Evolutionary conservation across 2,888 invertebrate genomes (phyloP).

Genomic region (Pterobdella sp.): DNA sequence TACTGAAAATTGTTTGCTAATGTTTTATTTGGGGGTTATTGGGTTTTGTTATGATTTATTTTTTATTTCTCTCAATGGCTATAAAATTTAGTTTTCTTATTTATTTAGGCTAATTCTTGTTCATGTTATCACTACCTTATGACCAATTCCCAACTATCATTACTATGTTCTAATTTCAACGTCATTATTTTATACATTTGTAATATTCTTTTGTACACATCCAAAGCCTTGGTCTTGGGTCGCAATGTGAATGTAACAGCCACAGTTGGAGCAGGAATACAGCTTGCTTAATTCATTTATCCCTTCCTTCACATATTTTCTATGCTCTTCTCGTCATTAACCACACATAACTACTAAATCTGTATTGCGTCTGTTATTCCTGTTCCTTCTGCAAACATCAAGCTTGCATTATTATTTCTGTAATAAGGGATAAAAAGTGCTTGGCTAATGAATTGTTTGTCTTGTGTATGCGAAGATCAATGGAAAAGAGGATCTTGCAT

Average conservation of each 20-base stretch:
- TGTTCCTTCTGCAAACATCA: constrained; percentile 13
- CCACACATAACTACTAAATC: neutral
- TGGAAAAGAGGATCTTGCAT: constrained; percentile 13
- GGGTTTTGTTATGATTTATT: neutral
- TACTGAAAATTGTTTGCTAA: neutral
- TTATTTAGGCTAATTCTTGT: no score
- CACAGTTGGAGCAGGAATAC: constrained; percentile 7
- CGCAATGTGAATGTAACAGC: neutral
- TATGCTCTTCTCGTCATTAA: neutral
- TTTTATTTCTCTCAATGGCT: neutral
- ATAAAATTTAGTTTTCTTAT: neutral
- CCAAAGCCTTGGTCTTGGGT: neutral
- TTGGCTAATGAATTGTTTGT: constrained; percentile 6
- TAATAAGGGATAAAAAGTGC: neutral
- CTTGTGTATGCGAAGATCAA: constrained; percentile 10
- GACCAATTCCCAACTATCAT: no score
- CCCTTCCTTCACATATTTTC: neutral
- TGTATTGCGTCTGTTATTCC: neutral
- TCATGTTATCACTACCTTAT: no score
- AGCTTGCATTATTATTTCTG: neutral
- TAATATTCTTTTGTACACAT: neutral
- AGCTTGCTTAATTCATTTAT: neutral
- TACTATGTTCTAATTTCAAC: neutral
- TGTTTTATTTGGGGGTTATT: neutral
- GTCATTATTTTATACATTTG: neutral